These are phyloP conservation scores for Pycnomerus fuliginosus DNA, from an alignment of 2,888 invertebrate genomes.

Conservation along the genomic window DNA sequence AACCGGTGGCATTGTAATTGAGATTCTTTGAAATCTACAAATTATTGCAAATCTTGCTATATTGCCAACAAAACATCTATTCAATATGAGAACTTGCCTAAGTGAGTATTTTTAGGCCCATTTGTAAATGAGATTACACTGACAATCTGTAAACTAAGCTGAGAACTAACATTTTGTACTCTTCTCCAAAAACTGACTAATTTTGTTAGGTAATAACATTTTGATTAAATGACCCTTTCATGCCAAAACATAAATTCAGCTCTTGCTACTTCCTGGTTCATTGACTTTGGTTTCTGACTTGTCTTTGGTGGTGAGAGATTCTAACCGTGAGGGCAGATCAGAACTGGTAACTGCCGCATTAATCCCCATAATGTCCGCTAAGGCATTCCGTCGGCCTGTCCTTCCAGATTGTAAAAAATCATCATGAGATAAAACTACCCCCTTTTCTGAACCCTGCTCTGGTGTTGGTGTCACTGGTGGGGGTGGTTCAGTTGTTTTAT, in stretches of 20 bases:
- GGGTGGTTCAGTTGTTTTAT: slow-evolving; percentile 27
- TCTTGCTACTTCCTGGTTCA: slow-evolving; percentile 4
- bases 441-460: no score
- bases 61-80: no score
- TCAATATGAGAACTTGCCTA: no score
- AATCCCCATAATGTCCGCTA: slow-evolving; percentile 73
- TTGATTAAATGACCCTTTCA: neutral
- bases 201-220: neutral
- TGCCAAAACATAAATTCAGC: slow-evolving; percentile 15
- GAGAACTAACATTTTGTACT: slow-evolving; percentile 12
- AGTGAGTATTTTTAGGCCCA: slow-evolving; percentile 18
- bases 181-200: neutral
- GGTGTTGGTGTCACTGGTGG: slow-evolving; percentile 28
- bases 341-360: slow-evolving; percentile 72
- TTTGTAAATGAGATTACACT: no score
- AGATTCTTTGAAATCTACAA: no score
- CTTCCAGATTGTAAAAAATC: slow-evolving; percentile 84
- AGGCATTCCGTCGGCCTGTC: slow-evolving; percentile 84
- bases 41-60: neutral
- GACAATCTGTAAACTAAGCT: neutral
- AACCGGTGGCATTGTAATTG: no score
- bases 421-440: no score
- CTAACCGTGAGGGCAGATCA: slow-evolving; percentile 73
- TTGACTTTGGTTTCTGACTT: slow-evolving; percentile 2
- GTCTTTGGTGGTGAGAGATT: slow-evolving; percentile 63